phyloP scores from a whole-genome alignment of 2,797 vertebrate species.

The Chloroceryle amazona region DNA sequence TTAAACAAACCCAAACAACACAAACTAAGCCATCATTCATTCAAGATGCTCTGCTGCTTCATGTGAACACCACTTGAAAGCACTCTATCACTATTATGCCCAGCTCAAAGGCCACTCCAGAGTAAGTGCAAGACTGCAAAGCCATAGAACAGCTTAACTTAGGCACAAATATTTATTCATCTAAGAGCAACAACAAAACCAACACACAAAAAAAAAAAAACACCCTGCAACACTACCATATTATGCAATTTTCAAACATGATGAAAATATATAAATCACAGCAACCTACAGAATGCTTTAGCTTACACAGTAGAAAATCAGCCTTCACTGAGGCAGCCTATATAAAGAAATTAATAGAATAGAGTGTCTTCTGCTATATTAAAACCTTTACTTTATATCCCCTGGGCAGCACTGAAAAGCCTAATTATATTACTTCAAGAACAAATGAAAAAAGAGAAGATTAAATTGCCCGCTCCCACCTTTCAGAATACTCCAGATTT shows the following conservation, averaged over 20 bases:
- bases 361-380: background rate
- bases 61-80: background rate
- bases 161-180: background rate
- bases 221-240: background rate
- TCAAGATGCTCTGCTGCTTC: background rate
- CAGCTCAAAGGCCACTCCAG: background rate
- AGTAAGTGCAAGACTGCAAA: background rate
- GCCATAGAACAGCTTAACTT: background rate
- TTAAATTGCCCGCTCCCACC: background rate
- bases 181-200: background rate
- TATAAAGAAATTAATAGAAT: background rate
- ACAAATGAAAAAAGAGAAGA: background rate
- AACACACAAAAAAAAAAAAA: background rate
- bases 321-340: background rate
- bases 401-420: background rate
- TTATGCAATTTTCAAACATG: background rate
- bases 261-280: background rate
- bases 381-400: background rate
- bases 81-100: background rate
- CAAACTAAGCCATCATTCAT: background rate
- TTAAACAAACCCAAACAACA: background rate
- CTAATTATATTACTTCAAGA: background rate
- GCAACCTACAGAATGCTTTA: background rate
- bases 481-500: background rate
- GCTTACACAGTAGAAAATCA: background rate